Percentiles rank a stretch among this genome's conserved stretches.
Conservation (phyloP, 1,140 invertebrate species). For the Trachymyrmex cornetzi region DNA sequence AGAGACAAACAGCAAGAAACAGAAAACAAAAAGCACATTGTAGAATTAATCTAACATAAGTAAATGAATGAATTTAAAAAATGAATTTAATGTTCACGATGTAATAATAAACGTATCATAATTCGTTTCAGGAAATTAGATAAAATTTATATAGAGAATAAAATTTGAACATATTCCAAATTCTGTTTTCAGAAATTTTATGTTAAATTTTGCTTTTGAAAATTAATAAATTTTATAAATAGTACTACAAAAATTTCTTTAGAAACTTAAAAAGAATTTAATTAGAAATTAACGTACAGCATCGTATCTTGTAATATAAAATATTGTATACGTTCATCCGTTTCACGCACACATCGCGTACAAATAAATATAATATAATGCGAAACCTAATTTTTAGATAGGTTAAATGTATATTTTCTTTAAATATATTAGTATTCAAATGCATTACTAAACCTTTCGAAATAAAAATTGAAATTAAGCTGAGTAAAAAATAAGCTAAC, state of each 20-base stretch:
- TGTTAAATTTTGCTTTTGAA: neutral
- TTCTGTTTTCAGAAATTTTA: neutral
- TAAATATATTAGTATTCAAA: neutral
- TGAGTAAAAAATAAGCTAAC: neutral
- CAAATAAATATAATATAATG: neutral
- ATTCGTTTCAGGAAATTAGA: neutral
- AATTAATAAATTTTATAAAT: neutral
- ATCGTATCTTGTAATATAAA: neutral
- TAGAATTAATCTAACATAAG: no score
- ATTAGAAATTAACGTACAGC: neutral
- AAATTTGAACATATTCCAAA: neutral
- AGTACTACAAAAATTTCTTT: neutral
- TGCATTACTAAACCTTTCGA: neutral
- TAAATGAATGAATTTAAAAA: neutral
- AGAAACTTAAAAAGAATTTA: neutral
- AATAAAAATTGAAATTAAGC: constrained; percentile 9
- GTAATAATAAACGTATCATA: neutral
- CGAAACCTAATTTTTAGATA: neutral
- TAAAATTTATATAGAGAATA: neutral
- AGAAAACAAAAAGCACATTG: no score
- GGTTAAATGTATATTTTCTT: neutral
- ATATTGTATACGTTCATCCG: neutral
- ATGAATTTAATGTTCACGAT: neutral
- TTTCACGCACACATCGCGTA: neutral
- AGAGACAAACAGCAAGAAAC: no score